phyloP scores from a whole-genome alignment of 2,888 invertebrate species.

The Tuberolachnus salignus region DNA sequence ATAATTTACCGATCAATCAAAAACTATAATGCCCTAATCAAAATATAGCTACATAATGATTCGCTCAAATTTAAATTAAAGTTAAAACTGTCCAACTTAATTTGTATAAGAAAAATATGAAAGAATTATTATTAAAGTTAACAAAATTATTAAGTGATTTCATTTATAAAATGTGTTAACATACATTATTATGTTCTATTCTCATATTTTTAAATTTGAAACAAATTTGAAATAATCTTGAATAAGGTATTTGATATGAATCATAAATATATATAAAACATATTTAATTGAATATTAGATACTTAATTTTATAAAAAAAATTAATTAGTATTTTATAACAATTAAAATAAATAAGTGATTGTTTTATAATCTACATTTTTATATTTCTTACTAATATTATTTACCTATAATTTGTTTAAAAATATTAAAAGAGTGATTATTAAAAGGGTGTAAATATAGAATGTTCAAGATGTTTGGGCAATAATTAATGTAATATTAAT shows the following conservation, averaged over 20 bases:
- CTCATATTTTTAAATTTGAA: conserved; percentile 1
- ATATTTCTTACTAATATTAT: conserved; percentile 8
- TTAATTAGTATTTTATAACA: conserved; percentile 30
- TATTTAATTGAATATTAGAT: conserved; percentile 14
- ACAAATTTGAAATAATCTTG: conserved; percentile 1
- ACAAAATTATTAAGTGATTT: conserved; percentile 26
- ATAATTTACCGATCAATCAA: conserved; percentile 39
- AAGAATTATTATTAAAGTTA: conserved; percentile 21
- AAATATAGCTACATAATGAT: conserved; percentile 35
- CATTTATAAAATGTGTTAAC: conserved; percentile 3
- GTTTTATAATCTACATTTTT: conserved; percentile 18
- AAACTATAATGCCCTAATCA: conserved; percentile 28
- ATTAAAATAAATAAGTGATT: not conserved
- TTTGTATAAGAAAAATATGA: conserved; percentile 10
- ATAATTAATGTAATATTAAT: conserved; percentile 9
- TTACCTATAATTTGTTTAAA: conserved; percentile 3
- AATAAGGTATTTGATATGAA: conserved; percentile 30
- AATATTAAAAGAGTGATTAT: conserved; percentile 23
- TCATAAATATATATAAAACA: conserved; percentile 11
- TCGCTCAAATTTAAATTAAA: conserved; percentile 42
- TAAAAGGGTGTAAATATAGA: conserved; percentile 3
- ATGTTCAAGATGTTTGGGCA: not conserved
- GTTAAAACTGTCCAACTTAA: conserved; percentile 23
- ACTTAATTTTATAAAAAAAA: conserved; percentile 23
- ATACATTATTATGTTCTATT: not conserved